A percentile compares a stretch with the other conserved stretches of the same genome.
phyloP scores from a whole-genome alignment of 2,113 vertebrate genomes.

The Nycticorax nycticorax region DNA sequence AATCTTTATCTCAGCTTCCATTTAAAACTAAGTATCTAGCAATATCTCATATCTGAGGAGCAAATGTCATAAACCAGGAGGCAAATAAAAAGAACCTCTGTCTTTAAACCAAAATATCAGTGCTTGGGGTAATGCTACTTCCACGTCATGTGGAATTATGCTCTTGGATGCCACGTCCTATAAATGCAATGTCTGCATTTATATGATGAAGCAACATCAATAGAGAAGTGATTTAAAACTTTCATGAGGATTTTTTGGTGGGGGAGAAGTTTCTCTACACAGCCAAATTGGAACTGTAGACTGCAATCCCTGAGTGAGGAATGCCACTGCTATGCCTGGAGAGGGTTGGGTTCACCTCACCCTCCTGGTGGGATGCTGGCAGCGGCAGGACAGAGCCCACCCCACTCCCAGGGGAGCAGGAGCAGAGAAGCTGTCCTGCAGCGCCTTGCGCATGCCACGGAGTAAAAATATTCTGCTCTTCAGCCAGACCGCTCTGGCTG shows the following conservation, averaged over 20 bases:
- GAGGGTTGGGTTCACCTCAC: neutral
- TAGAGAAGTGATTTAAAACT: neutral
- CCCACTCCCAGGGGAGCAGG: neutral
- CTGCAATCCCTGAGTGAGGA: neutral
- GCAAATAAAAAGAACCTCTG: neutral
- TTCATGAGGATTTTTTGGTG: neutral
- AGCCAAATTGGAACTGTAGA: neutral
- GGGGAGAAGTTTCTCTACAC: neutral
- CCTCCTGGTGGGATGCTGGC: rapidly evolving
- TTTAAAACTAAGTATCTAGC: neutral
- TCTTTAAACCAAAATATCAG: neutral
- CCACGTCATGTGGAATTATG: neutral
- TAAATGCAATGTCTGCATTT: neutral
- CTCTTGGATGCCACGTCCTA: neutral
- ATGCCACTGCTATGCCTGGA: neutral
- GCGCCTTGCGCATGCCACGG: rapidly evolving
- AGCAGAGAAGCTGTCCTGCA: neutral
- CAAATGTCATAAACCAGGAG: neutral
- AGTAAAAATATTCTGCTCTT: neutral
- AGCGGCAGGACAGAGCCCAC: neutral
- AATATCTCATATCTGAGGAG: neutral
- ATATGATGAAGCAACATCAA: neutral
- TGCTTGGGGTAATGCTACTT: neutral
- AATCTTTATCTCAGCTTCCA: neutral
- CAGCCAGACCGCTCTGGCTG: neutral